These are phyloP conservation scores for Phasianus colchicus DNA, from an alignment of 2,113 vertebrate genomes.

Conservation along the genomic window DNA sequence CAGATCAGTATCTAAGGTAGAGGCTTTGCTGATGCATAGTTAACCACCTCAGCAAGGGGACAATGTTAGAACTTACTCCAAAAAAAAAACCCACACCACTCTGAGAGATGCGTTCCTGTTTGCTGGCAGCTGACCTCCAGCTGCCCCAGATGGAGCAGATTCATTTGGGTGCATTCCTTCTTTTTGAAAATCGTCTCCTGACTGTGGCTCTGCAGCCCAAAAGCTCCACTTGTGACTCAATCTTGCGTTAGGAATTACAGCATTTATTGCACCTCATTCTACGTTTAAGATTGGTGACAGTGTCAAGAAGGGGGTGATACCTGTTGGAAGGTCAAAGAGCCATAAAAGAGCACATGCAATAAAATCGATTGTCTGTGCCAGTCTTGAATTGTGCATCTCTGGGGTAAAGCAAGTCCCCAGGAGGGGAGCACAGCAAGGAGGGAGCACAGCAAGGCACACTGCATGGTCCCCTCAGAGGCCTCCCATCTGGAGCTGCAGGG, in stretches of 20 bases:
- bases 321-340: neutral
- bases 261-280: neutral
- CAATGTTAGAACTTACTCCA: neutral
- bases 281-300: neutral
- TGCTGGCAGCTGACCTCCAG: constrained; percentile 11
- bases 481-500: neutral
- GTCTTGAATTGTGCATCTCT: neutral
- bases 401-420: neutral
- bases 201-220: neutral
- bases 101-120: neutral
- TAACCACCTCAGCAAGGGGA: neutral
- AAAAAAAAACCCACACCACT: neutral
- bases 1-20: neutral
- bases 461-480: neutral
- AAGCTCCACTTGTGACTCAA: neutral
- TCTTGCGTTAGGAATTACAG: neutral
- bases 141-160: constrained; percentile 44
- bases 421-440: neutral
- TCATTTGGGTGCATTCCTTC: constrained; percentile 10
- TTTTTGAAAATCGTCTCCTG: neutral
- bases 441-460: neutral
- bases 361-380: neutral
- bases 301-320: neutral
- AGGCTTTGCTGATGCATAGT: neutral
- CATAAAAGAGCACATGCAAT: neutral